phyloP scores from a whole-genome alignment of 2,797 vertebrate genomes.

The Trichosurus vulpecula region DNA sequence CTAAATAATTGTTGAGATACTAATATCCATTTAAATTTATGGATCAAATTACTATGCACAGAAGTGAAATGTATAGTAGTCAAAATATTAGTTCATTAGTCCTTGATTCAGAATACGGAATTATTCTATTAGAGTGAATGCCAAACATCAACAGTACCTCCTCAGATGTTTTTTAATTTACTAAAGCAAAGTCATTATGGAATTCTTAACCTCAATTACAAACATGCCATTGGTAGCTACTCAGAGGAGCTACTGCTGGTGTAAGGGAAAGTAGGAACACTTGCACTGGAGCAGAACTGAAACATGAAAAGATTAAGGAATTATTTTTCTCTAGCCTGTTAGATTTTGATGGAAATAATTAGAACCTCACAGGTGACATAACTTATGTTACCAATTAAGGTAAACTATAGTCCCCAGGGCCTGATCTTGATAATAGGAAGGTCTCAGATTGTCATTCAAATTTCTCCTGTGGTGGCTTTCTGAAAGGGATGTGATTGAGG shows the following conservation, averaged over 20 bases:
- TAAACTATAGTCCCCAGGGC: background rate
- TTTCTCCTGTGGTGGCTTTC: background rate
- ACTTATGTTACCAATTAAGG: background rate
- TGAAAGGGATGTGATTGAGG: background rate
- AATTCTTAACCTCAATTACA: slow-evolving; percentile 20
- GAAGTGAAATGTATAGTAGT: slow-evolving; percentile 61
- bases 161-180: background rate
- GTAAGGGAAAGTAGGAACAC: slow-evolving; percentile 28
- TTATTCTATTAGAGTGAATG: slow-evolving; percentile 47
- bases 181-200: slow-evolving; percentile 30
- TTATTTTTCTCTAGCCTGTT: slow-evolving; percentile 12
- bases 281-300: background rate
- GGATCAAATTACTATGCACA: slow-evolving; percentile 72
- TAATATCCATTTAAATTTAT: slow-evolving; percentile 67
- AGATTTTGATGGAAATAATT: slow-evolving; percentile 16
- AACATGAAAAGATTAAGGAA: slow-evolving; percentile 25
- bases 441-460: background rate
- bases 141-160: slow-evolving; percentile 46
- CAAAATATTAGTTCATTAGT: slow-evolving; percentile 52
- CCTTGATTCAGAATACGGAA: slow-evolving; percentile 54
- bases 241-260: slow-evolving; percentile 9
- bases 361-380: slow-evolving; percentile 1
- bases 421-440: background rate
- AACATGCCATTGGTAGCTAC: background rate
- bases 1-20: slow-evolving; percentile 65